phyloP scores from a whole-genome alignment of 2,113 vertebrate species.

The Callaeas wilsoni region DNA sequence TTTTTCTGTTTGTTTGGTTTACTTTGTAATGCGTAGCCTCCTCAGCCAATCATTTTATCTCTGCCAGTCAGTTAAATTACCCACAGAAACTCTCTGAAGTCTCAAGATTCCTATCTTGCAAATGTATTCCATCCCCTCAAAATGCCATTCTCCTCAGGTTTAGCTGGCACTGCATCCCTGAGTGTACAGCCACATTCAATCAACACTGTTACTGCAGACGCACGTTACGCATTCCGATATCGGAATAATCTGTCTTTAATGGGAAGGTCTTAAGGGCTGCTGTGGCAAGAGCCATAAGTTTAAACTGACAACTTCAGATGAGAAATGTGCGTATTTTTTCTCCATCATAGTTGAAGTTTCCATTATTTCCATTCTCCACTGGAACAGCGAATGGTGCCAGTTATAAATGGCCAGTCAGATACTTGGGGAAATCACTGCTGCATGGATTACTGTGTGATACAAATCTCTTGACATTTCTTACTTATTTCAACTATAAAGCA shows the following conservation, averaged over 20 bases:
- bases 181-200: not conserved
- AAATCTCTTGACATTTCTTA: not conserved
- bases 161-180: not conserved
- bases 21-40: not conserved
- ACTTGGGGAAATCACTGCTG: not conserved
- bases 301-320: constrained; percentile 32
- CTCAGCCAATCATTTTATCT: not conserved
- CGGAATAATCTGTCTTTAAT: constrained; percentile 17
- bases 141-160: not conserved
- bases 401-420: constrained; percentile 43
- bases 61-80: not conserved
- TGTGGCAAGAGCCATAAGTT: constrained; percentile 1
- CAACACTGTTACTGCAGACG: not conserved
- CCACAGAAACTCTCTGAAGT: not conserved
- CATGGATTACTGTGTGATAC: not conserved
- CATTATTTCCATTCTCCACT: constrained; percentile 42
- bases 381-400: constrained; percentile 29
- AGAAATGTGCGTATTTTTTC: constrained; percentile 19
- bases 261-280: not conserved
- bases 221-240: not conserved
- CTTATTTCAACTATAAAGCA: constrained; percentile 31
- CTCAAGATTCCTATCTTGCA: not conserved
- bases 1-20: not conserved
- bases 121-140: not conserved
- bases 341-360: constrained; percentile 8